Base-by-base conservation (phyloP, 2,797 vertebrate species). In the Eidolon dupreanum region DNA sequence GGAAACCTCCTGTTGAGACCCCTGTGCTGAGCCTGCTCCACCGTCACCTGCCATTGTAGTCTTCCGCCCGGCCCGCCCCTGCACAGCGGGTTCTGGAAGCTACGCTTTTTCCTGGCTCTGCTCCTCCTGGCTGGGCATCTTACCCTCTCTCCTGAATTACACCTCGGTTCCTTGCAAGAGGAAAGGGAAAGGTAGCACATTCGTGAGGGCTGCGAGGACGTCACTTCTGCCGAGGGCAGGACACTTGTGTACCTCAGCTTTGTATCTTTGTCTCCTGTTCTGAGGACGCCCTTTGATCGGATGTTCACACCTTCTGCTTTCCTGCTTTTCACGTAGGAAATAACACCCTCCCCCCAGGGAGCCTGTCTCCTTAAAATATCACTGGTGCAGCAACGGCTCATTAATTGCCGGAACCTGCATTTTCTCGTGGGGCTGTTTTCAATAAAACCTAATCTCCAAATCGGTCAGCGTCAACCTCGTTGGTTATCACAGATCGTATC, bases 381-480 rank as follows among this genome's bases (percentile, higher is more conserved):
- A 3, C 59, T 28, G 20, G 0, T 28, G 11, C 2, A 0, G 0
- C 57, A 22, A 20, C 70, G 9, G 33, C 17, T 36, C 4, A 22
- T 16, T 8, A 13, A 12, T 33, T 65, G 28, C 57, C 61, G 49
- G 57, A 33, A 65, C 13, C 10, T 2, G 8, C 5, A 10, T 26
- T 43, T 15, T 77, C 12, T 24, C n/a, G 4, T 4, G 1, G 24
- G 43, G 19, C 33, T 2, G 20, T 17, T 53, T 16, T 20, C 19
- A n/a, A 4, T 41, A 33, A 38, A 17, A 33, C 1, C 11, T 1
- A 0, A 0, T 5, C 19, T 6, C 28, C 46, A 4, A 3, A 3
- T 51, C 8, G 4, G 24, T 26, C 2, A n/a, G 19, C 43, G 3
- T 0, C 7, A 22, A 12, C 26, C 8, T 17, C 19, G 0, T 1